Conservation (phyloP, 2,888 invertebrate species). For the Scaptomyza caliginosa region DNA sequence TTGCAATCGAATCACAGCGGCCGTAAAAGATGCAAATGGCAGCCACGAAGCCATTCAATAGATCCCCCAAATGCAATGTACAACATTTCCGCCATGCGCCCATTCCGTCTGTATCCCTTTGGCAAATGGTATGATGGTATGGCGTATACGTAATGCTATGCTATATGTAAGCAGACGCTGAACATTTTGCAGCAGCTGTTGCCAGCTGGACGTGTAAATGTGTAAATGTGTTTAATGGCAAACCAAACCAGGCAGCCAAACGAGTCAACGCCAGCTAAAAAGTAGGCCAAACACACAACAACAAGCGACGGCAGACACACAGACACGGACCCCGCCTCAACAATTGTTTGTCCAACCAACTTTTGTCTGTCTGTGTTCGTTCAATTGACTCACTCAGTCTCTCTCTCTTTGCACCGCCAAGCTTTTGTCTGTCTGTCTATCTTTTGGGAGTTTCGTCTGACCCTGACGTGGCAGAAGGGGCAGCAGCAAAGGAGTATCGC, state of each 20-base stretch:
- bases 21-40: slow-evolving; percentile 73
- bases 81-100: background rate
- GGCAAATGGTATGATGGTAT: no score
- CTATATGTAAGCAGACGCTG: slow-evolving; percentile 45
- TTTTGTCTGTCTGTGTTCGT: slow-evolving; percentile 25
- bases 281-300: slow-evolving; percentile 69
- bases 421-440: slow-evolving; percentile 40
- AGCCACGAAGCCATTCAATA: slow-evolving; percentile 49
- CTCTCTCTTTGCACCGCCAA: slow-evolving; percentile 18
- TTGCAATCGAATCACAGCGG: slow-evolving; percentile 70
- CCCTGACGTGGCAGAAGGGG: background rate
- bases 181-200: slow-evolving; percentile 67
- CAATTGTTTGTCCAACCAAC: slow-evolving; percentile 52
- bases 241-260: slow-evolving; percentile 21
- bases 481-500: slow-evolving; percentile 8
- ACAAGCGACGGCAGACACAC: slow-evolving; percentile 17
- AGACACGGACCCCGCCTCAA: slow-evolving; percentile 20
- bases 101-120: background rate
- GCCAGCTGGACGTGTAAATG: slow-evolving; percentile 71
- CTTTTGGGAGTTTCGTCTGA: slow-evolving; percentile 34
- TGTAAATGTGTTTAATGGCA: slow-evolving; percentile 56
- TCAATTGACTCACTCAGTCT: slow-evolving; percentile 31
- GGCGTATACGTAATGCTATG: slow-evolving; percentile 42
- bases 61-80: slow-evolving; percentile 50
- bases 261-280: slow-evolving; percentile 44